Conservation (phyloP, 2,888 invertebrate species). For the Zaprionus obscuricornis region DNA sequence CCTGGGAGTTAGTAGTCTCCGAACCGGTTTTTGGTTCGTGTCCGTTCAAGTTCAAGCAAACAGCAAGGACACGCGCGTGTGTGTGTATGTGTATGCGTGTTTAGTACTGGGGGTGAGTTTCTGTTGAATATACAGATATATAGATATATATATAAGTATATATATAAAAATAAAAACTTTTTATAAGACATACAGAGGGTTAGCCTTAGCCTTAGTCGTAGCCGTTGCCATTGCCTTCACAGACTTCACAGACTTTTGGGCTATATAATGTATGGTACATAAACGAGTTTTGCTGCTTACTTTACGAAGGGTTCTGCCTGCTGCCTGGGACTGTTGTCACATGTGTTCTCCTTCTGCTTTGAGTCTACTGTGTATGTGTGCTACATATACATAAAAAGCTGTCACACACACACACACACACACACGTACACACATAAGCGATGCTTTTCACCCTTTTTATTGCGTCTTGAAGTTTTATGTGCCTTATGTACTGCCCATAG, state of each 20-base stretch:
- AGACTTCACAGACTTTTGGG: too few relatives aligned
- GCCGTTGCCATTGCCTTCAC: too few relatives aligned
- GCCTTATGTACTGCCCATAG: slow-evolving; percentile 62
- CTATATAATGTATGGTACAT: slow-evolving; percentile 45
- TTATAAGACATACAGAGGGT: slow-evolving; percentile 70
- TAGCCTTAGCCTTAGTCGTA: slow-evolving; percentile 30
- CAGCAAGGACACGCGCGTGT: slow-evolving; percentile 62
- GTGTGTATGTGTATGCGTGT: slow-evolving; percentile 11
- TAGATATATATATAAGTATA: too few relatives aligned
- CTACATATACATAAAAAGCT: slow-evolving; percentile 67
- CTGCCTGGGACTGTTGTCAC: slow-evolving; percentile 66
- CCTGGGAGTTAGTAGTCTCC: slow-evolving; percentile 7
- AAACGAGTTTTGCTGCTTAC: slow-evolving; percentile 48
- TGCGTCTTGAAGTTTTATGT: slow-evolving; percentile 77
- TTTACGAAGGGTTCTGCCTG: slow-evolving; percentile 67
- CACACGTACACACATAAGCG: slow-evolving; percentile 14
- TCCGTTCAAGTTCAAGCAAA: slow-evolving; percentile 70
- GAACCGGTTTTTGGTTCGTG: slow-evolving; percentile 62
- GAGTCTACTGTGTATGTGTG: slow-evolving; percentile 35
- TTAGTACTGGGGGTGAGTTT: slow-evolving; percentile 67
- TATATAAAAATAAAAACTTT: slow-evolving; percentile 75
- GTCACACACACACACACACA: slow-evolving; percentile 35
- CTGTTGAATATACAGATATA: too few relatives aligned
- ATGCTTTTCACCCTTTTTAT: slow-evolving; percentile 76
- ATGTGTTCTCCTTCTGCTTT: slow-evolving; percentile 42